Evolutionary conservation across 2,797 vertebrate genomes (phyloP), one percentile per base, ranked within the genome.

Genomic region (Mastacembelus armatus): DNA sequence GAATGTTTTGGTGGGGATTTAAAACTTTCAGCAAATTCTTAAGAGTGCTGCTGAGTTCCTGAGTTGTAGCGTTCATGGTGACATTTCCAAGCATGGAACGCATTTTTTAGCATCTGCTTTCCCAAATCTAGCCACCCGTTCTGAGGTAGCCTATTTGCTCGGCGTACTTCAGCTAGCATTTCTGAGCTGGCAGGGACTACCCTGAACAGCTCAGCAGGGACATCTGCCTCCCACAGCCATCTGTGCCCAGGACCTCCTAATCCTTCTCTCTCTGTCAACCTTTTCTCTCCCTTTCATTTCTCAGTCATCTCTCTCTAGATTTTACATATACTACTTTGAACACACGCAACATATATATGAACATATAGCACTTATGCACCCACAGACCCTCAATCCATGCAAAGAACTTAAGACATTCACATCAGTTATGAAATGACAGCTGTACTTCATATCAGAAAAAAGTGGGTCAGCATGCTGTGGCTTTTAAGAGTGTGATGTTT

Each of bases 31-130:
- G 29, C 39, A 44, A 64, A 51, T 39, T 68, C 69, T 42, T 19
- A 9, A 21, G 61, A 63, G 62, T 62, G 4, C 49, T 71, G 59
- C 61, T 55, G 49, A 81, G 75, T 80, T 71, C 21, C 58, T 44
- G 38, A 10, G 3, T 58, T 59, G 39, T 39, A 14, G 48, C 73
- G 38, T 43, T 72, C 70, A 63, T 27, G 9, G 52, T 84, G 83
- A 87, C 77, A 86, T 88, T 85, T 79, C 35, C 0, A 29, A 82
- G 62, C 60, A 66, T 19, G 19, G 27, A 64, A 72, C 39, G 61
- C 76, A 83, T 83, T 85, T 86, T 83, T 87, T 73, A 89, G 83
- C 90, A 92, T 92, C 89, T 93, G 92, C 86, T 91, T 90, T 82
- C 75, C 68, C 62, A 89, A 89, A 90, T 89, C 83, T 78, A 83